Evolutionary conservation across 1,140 invertebrate genomes (phyloP).

Genomic region (Pseudobourletiella spinata): DNA sequence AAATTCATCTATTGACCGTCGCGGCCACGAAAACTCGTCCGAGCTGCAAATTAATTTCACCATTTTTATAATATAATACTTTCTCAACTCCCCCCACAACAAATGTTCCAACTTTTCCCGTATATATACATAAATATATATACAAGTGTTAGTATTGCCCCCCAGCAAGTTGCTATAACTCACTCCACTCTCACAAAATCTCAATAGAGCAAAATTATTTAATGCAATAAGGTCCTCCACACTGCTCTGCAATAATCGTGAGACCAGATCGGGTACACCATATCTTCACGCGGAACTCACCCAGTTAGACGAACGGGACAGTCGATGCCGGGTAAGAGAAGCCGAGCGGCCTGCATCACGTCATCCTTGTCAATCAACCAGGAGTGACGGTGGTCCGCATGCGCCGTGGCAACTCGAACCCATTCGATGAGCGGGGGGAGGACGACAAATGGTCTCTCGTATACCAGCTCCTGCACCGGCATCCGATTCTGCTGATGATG

Average conservation of each 20-base stretch:
- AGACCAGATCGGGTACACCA: too few species aligned
- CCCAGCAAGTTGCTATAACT: too few species aligned
- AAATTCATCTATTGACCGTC: conserved; percentile 46
- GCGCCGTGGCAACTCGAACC: conserved; percentile 69
- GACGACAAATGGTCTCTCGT: conserved; percentile 75
- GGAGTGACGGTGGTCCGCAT: conserved; percentile 70
- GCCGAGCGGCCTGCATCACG: conserved; percentile 71
- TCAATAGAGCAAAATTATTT: too few species aligned
- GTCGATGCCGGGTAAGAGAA: conserved; percentile 73
- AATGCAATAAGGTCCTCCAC: too few species aligned
- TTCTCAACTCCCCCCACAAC: not conserved
- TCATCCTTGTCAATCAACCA: conserved; percentile 73
- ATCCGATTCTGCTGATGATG: conserved; percentile 34
- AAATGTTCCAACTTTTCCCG: not conserved
- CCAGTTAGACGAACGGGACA: conserved; percentile 66
- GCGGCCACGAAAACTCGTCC: conserved; percentile 34
- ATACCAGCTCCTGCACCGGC: conserved; percentile 65
- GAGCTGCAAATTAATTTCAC: conserved; percentile 12
- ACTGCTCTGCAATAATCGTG: too few species aligned
- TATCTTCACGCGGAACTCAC: too few species aligned
- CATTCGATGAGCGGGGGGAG: conserved; percentile 78
- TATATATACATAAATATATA: not conserved
- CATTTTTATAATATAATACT: not conserved
- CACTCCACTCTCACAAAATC: too few species aligned
- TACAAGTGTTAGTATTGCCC: not conserved